Evolutionary conservation across 2,888 invertebrate species (phyloP), one percentile per base, ranked within the genome.

Genomic region (Tuberolachnus salignus): DNA sequence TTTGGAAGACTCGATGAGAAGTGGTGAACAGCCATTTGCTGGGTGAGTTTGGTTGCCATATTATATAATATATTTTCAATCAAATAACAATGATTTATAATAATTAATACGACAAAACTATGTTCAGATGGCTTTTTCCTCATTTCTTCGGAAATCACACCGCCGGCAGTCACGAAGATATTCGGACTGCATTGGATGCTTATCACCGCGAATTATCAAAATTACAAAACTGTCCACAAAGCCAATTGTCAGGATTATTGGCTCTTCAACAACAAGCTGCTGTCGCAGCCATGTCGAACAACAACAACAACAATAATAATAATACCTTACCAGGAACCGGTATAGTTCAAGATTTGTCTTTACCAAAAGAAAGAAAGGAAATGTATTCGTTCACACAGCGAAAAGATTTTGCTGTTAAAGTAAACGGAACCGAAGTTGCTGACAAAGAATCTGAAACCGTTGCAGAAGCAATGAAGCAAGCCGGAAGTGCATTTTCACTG

Each of bases 181-280:
- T 96, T 84, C 91, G 95, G 59, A 88, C 95, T 88, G 94, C 95
- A 14, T 87, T 96, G 63, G 95, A 95, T 84, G 93, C 95, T 42
- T 97, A 96, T 87, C 95, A 95, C 85, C 91, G 97, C 82, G 97
- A 98, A 86, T 89, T 98, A 82, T 92, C 94, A 84, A 95, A 97
- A 86, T 88, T 97, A 82, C 83, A 80, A 80, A 81, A 81, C 42
- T 80, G 80, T 51, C 80, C 81, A 19, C 81, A 80, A 61, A 80
- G 61, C 53, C 81, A 81, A 80, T 66, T 82, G 88, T 75, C 88
- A 88, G 88, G 87, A 81, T 88, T 94, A 66, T 88, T 94, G 83
- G 94, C 93, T 4, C 88, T 94, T 82, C 94, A 94, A 84, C 94
- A 94, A 84, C 91, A 90, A 84, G 89, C 88, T 44, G 81, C 86